Evolutionary conservation across 2,113 vertebrate species (phyloP).

Genomic region (Erpornis zantholeuca): DNA sequence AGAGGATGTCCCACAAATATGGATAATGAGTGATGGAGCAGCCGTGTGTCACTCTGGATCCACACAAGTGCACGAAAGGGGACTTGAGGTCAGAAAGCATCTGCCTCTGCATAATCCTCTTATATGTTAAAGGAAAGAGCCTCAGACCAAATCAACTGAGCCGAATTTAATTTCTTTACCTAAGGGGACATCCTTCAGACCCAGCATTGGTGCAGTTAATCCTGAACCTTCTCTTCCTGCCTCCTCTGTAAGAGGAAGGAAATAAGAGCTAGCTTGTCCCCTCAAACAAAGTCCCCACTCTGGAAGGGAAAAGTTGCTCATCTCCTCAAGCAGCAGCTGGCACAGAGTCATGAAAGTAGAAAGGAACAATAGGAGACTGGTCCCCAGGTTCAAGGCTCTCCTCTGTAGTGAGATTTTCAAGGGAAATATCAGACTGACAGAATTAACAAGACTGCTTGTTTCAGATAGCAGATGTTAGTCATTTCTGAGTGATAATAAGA

Average conservation of each 20-base stretch:
- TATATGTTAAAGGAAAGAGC: neutral
- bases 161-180: neutral
- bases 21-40: neutral
- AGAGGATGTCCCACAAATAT: accelerated
- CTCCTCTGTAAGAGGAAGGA: neutral
- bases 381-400: neutral
- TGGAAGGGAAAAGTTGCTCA: neutral
- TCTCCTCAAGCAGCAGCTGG: neutral
- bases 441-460: neutral
- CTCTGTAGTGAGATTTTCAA: neutral
- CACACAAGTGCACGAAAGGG: neutral
- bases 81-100: neutral
- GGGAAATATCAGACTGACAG: neutral
- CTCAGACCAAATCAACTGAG: neutral
- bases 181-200: neutral
- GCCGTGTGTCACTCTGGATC: neutral
- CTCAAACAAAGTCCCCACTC: neutral
- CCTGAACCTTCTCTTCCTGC: neutral
- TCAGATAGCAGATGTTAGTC: neutral
- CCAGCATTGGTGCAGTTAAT: neutral
- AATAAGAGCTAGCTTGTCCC: neutral
- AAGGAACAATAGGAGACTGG: neutral
- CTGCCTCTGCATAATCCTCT: neutral
- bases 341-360: neutral
- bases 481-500: neutral